Evolutionary conservation across 2,113 vertebrate genomes (phyloP), one percentile per base, ranked within the genome.

Genomic region (Lagopus muta): DNA sequence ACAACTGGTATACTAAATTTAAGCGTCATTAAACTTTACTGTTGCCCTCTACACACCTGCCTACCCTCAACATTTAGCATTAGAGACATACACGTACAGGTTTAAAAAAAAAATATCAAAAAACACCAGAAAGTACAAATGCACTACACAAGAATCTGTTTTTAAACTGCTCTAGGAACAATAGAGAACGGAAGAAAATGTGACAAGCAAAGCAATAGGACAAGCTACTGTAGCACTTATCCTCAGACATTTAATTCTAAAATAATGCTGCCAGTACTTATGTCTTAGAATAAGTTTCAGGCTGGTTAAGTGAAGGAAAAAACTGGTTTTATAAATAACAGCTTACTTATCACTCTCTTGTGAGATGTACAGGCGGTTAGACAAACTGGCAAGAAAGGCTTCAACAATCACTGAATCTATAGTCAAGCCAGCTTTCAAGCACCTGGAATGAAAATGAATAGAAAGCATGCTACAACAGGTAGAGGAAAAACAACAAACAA

Each of bases 291-390:
- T 28, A 50, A 83, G 48, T 43, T 70, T 73, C 40, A 73, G 16
- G 48, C 85, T 79, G 67, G 82, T 0, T 25, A 19, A 87, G 13
- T 13, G 20, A 66, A 88, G 21, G n/a, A 73, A 78, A 43, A 54
- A 58, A 21, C 3, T 24, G 13, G 5, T 38, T 64, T 93, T 54
- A 58, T 17, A 38, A 47, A 27, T 40, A 47, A 58, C n/a, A 83
- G 93, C 98, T 81, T 97, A 99, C 99, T 99, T 99, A 86, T 99
- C 99, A 52, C 98, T 99, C 94, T 99, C 99, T 86, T 99, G 99
- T 22, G 99, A 99, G 96, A 99, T 99, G 96, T 99, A 99, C 27
- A 99, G 98, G n/a, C 99, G 98, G 94, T 99, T 99, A 62, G 99
- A 99, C 32, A 99, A 97, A 96, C 99, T 99, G 90, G 99, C 99